Percentiles rank a stretch among this genome's conserved stretches.
These are phyloP conservation scores for Zygogramma bicolorata DNA, from an alignment of 2,888 invertebrate genomes.

Conservation along the genomic window DNA sequence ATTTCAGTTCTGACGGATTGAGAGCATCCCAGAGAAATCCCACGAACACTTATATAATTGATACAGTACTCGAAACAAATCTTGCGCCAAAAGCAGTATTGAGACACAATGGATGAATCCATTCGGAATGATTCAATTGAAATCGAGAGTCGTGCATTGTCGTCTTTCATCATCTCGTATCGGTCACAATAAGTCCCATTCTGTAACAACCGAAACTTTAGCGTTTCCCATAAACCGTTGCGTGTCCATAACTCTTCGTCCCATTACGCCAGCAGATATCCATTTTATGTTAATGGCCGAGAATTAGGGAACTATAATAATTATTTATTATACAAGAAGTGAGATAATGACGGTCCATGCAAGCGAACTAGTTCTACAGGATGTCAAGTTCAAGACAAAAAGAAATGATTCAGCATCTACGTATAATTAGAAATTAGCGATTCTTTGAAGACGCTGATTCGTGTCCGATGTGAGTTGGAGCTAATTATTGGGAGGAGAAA, in stretches of 20 bases:
- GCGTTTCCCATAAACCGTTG: slow-evolving; percentile 7
- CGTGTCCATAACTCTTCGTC: slow-evolving; percentile 19
- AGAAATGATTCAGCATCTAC: slow-evolving; percentile 7
- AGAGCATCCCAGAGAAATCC: background rate
- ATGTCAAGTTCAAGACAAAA: slow-evolving; percentile 28
- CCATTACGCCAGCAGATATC: slow-evolving; percentile 22
- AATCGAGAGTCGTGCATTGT: background rate
- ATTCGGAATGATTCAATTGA: background rate
- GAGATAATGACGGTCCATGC: slow-evolving; percentile 26
- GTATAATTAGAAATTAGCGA: slow-evolving; percentile 5
- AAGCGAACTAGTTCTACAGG: slow-evolving; percentile 30
- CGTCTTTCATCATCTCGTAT: background rate
- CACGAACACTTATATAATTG: background rate
- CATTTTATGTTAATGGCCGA: slow-evolving; percentile 25
- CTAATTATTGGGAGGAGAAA: background rate
- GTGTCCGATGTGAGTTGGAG: background rate
- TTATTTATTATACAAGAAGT: slow-evolving; percentile 31
- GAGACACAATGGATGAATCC: background rate
- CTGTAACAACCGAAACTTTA: background rate
- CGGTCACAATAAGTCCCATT: background rate
- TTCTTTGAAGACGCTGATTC: slow-evolving; percentile 5
- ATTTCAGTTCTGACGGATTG: background rate
- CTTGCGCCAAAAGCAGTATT: background rate
- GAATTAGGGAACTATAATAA: slow-evolving; percentile 31
- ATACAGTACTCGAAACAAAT: background rate